Base-by-base conservation (phyloP, 2,888 invertebrate species). In the Gryllus longicercus region DNA sequence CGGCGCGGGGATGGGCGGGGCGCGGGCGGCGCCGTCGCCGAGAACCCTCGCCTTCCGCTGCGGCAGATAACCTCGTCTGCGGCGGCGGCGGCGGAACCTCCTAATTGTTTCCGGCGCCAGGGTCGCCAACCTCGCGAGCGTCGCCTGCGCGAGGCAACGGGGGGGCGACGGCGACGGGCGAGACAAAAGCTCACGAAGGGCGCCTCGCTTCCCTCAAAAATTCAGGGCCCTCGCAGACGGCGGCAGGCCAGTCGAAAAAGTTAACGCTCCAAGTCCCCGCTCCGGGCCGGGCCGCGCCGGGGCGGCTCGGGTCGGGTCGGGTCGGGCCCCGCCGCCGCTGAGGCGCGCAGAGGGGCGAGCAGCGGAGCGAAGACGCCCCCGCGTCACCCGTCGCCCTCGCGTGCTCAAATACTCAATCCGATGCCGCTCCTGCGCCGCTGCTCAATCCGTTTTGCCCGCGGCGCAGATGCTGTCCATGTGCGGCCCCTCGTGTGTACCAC, bases 121-220 rank as follows among this genome's bases (percentile, higher is more conserved):
- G 16, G n/a, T 14, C 63, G 63, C 14, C 38, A 38, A 38, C 38
- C 38, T 38, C 38, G 38, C 38, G 38, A 8, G 38, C 63, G 63
- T 5, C 63, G 63, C 14, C 14, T n/a, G n/a, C 63, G 63, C 16
- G 63, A n/a, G n/a, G n/a, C 63, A 5, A 2, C 63, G 3, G 12
- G 12, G 63, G 18, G 63, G 2, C 63, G 63, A 63, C 18, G 63
- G 16, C 63, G n/a, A 8, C 14, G 16, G 63, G n/a, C n/a, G 63
- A 63, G 63, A 63, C 63, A 63, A 18, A 14, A n/a, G 63, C 63
- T 14, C 16, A 63, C 38, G 11, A 63, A 63, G 63, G 63, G n/a
- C 63, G 16, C 63, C n/a, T 63, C 63, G n/a, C 63, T 63, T 63
- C 63, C 63, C n/a, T 63, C 63, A 63, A 63, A 63, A 63, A 63